Evolutionary conservation across 37 sponge, comb jelly and placozoan species (phyloP), one percentile per base, ranked within the genome.

Genomic region (Agelas oroides): DNA sequence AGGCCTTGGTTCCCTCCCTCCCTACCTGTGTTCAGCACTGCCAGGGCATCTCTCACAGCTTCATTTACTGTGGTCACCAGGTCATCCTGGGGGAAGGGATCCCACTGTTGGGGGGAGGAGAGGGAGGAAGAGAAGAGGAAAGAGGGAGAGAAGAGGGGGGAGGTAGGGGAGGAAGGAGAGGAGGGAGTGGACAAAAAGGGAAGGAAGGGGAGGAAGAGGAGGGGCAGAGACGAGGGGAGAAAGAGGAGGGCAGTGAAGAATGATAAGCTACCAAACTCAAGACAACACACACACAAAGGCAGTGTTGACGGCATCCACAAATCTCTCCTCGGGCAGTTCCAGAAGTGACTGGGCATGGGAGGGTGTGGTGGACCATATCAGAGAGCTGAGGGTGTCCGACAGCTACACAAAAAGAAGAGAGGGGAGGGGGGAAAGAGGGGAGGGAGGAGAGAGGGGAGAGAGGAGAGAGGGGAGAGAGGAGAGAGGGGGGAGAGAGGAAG

Each of bases 341-440:
- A 81, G 27, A 35, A 95, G 92, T 55, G 79, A 65, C 52, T 81
- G 38, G 20, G 92, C 92, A 53, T 92, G 89, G 33, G 55, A n/a
- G 18, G 87, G 75, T n/a, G 65, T 69, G 25, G 92, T 92, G 66
- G 88, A 80, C 95, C 95, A 95, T 6, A 95, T 89, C 25, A 95
- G 79, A 33, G 92, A 91, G 40, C 77, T 73, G 52, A 54, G 34
- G n/a, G 35, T 33, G 18, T 88, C 86, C 0, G 85, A 61, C 24
- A 92, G 68, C 93, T 92, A 41, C 32, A 3, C 20, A 32, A 28
- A 34, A 31, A 53, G 67, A 82, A 1, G 35, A 23, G 54, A 31
- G 15, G 52, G 5, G 23, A 40, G 8, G 28, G 17, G 8, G 39
- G 2, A 23, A 3, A 52, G 52, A 3, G 2, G 24, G 24, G 36